phyloP scores from a whole-genome alignment of 2,113 vertebrate species.

The Plecotus auritus region DNA sequence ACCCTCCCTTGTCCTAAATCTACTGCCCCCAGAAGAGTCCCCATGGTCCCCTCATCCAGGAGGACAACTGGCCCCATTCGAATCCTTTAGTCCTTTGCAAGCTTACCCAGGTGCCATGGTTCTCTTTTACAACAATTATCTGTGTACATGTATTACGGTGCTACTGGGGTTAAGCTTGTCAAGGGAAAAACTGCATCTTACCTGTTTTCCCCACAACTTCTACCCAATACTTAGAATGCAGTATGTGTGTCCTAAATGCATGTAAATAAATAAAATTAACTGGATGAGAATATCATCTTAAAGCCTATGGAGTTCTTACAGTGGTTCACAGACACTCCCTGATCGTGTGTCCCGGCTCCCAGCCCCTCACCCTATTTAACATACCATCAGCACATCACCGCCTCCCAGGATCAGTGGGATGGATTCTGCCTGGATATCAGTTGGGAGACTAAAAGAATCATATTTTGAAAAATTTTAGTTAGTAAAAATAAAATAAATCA shows the following conservation, averaged over 20 bases:
- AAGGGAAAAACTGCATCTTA: background rate
- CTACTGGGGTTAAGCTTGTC: background rate
- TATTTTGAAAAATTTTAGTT: slow-evolving; percentile 20
- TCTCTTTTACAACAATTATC: background rate
- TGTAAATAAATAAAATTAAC: background rate
- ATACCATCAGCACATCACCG: slow-evolving; percentile 97
- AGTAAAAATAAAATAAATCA: background rate
- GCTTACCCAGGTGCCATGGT: background rate
- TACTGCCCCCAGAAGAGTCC: background rate
- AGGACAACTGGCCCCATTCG: background rate
- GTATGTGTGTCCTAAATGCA: background rate
- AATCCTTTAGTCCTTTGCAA: fast-evolving
- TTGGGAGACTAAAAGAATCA: slow-evolving; percentile 88
- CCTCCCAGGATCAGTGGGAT: slow-evolving; percentile 96
- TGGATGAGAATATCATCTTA: background rate
- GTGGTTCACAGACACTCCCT: background rate
- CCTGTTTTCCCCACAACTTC: background rate
- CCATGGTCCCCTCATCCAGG: background rate
- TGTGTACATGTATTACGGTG: background rate
- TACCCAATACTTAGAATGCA: background rate
- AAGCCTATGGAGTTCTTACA: background rate
- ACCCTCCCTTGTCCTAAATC: background rate
- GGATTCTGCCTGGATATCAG: slow-evolving; percentile 98
- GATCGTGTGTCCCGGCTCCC: background rate
- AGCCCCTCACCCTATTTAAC: background rate